A percentile compares a stretch with the other conserved stretches of the same genome.
Conservation (phyloP, 2,113 vertebrate species). For the Rhagologus leucostigma region DNA sequence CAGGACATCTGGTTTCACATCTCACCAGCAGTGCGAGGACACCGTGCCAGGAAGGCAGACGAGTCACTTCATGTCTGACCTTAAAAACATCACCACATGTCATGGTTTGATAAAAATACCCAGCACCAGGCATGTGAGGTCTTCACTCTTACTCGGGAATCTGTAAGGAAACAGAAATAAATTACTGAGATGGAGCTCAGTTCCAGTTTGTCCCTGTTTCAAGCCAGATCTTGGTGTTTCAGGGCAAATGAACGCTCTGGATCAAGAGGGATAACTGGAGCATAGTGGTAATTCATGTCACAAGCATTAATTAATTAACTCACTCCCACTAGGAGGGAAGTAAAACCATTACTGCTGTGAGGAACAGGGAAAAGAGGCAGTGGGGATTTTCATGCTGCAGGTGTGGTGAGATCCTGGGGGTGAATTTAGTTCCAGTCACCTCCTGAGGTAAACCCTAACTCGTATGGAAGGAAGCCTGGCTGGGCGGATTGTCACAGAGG, state of each 20-base stretch:
- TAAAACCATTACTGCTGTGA: neutral
- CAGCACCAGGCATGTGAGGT: fast-evolving
- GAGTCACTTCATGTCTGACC: neutral
- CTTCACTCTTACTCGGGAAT: neutral
- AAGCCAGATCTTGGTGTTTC: neutral
- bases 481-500: neutral
- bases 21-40: neutral
- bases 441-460: neutral
- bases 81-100: neutral
- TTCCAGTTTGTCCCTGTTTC: neutral
- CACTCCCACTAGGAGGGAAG: neutral
- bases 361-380: neutral
- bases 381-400: neutral
- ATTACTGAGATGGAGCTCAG: neutral
- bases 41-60: neutral
- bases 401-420: neutral
- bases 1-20: neutral
- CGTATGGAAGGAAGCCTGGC: neutral
- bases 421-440: neutral
- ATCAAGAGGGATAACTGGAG: neutral
- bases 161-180: neutral
- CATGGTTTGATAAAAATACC: neutral
- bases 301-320: neutral
- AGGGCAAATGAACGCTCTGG: neutral
- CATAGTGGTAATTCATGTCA: neutral